phyloP scores from a whole-genome alignment of 1,140 invertebrate species.

The Atta texana region DNA sequence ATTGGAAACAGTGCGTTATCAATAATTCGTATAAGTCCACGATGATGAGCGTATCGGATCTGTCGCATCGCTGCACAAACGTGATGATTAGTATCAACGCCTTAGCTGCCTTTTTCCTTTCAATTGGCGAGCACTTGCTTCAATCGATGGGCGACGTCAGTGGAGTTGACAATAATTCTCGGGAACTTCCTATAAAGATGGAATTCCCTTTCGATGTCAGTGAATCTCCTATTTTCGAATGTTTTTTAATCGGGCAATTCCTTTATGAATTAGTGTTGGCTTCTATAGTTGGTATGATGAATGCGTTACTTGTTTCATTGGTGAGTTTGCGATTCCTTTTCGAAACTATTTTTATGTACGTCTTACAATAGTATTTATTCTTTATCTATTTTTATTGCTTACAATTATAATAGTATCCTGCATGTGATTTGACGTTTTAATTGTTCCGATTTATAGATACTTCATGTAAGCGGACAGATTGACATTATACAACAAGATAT shows the following conservation, averaged over 20 bases:
- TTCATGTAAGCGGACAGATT: constrained; percentile 66
- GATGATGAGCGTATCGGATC: constrained; percentile 24
- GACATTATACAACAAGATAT: constrained; percentile 63
- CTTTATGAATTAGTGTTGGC: constrained; percentile 35
- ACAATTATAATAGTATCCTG: background rate
- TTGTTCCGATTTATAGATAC: constrained; percentile 46
- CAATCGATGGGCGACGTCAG: background rate
- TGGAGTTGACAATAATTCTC: constrained; percentile 16
- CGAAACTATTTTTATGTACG: background rate
- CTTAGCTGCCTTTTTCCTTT: constrained; percentile 35
- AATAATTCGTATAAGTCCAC: constrained; percentile 10
- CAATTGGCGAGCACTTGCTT: constrained; percentile 36
- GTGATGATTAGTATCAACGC: constrained; percentile 38
- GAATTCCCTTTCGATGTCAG: constrained; percentile 57
- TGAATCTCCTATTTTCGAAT: constrained; percentile 48
- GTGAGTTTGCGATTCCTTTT: constrained; percentile 16
- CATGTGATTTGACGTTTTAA: background rate
- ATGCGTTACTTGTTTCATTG: constrained; percentile 55
- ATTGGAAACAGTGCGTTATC: constrained; percentile 38
- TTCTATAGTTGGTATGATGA: constrained; percentile 33
- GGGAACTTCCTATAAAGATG: constrained; percentile 64
- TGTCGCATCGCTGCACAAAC: constrained; percentile 22
- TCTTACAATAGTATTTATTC: background rate
- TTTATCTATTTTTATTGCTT: background rate
- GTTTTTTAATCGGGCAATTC: constrained; percentile 50